phyloP scores from a whole-genome alignment of 2,888 invertebrate genomes.

The Celastrina argiolus region DNA sequence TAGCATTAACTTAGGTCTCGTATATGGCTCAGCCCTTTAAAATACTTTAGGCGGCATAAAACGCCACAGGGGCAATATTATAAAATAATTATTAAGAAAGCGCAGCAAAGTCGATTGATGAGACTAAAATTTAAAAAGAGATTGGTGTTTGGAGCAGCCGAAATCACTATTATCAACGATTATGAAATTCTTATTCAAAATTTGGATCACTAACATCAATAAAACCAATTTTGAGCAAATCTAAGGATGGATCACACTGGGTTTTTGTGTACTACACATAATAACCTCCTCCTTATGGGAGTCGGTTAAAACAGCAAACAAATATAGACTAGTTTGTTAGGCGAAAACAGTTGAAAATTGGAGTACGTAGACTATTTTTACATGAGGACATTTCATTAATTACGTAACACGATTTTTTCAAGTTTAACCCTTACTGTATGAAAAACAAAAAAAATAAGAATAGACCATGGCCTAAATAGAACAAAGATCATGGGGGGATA shows the following conservation, averaged over 20 bases:
- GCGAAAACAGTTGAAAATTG: too few relatives aligned
- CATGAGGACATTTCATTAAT: too few relatives aligned
- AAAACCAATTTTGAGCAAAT: neutral
- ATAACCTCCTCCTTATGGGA: neutral
- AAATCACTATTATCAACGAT: neutral
- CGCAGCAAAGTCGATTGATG: conserved; percentile 25
- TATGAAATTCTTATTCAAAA: neutral
- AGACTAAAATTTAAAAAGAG: conserved; percentile 14
- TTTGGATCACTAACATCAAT: neutral
- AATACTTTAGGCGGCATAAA: conserved; percentile 35
- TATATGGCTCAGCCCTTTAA: conserved; percentile 34
- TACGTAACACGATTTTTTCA: too few relatives aligned
- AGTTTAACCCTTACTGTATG: too few relatives aligned
- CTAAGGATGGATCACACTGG: neutral
- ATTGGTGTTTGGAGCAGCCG: neutral
- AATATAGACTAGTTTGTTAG: neutral
- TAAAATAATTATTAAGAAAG: conserved; percentile 21
- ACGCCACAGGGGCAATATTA: conserved; percentile 25
- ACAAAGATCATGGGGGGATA: too few relatives aligned
- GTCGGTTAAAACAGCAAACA: neutral
- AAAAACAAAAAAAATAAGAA: too few relatives aligned
- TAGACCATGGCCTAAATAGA: too few relatives aligned
- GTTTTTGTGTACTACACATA: neutral
- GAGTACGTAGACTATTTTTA: too few relatives aligned
- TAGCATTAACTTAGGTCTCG: conserved; percentile 30